These are phyloP conservation scores for Aplodontia rufa DNA, from an alignment of 2,113 vertebrate species.

Conservation along the genomic window DNA sequence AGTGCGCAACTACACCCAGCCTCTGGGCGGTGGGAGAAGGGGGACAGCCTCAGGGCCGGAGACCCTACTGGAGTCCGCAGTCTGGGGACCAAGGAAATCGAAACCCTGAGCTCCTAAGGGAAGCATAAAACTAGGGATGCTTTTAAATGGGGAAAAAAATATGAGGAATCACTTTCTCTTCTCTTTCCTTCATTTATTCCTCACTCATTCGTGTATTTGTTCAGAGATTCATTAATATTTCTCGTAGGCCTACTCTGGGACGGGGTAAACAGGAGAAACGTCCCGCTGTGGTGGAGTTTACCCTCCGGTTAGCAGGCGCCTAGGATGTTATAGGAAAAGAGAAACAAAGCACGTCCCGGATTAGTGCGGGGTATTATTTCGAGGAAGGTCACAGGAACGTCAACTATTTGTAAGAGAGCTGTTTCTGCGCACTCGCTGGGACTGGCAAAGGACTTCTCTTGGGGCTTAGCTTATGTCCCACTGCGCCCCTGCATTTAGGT, in stretches of 20 bases:
- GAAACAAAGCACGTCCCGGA: background rate
- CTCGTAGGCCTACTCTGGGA: background rate
- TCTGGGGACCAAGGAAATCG: background rate
- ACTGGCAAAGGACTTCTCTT: background rate
- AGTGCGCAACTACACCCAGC: background rate
- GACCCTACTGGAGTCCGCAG: background rate
- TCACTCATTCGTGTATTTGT: background rate
- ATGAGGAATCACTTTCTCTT: background rate
- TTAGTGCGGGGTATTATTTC: accelerated
- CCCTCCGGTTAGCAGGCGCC: background rate
- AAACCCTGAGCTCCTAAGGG: background rate
- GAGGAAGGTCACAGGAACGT: background rate
- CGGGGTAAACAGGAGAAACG: background rate
- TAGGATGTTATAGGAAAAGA: background rate
- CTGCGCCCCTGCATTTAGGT: accelerated
- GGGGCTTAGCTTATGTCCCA: background rate
- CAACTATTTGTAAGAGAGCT: background rate
- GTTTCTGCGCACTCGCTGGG: accelerated
- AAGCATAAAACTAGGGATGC: background rate
- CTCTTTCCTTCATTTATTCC: background rate
- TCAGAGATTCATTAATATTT: background rate
- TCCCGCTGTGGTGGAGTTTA: no score
- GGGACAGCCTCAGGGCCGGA: background rate
- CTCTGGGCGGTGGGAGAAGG: no score
- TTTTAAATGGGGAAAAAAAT: background rate